phyloP scores from a whole-genome alignment of 2,113 vertebrate genomes.

The Ophiodon elongatus region DNA sequence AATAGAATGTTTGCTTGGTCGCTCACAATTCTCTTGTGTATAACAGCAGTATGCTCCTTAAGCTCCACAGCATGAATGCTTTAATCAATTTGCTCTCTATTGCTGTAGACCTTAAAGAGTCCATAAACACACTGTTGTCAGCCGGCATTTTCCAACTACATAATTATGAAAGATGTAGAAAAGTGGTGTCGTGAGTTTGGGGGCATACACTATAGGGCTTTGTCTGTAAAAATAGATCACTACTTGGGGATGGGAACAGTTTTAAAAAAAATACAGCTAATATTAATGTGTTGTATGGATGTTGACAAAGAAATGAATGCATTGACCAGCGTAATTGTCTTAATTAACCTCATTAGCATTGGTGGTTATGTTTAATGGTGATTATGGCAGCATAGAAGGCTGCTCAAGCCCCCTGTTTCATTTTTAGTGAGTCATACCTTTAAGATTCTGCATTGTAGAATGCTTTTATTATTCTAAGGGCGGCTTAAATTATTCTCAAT shows the following conservation, averaged over 20 bases:
- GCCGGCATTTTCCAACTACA: conserved; percentile 20
- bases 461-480: conserved; percentile 24
- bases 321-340: not conserved
- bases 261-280: conserved; percentile 19
- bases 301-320: not conserved
- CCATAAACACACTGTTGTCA: conserved; percentile 42
- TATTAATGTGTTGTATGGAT: not conserved
- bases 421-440: conserved; percentile 37
- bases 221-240: conserved; percentile 42
- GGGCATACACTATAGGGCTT: not conserved
- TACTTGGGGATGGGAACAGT: conserved; percentile 15
- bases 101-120: conserved; percentile 52
- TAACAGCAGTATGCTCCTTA: conserved; percentile 23
- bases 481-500: conserved; percentile 26
- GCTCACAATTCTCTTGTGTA: conserved; percentile 54
- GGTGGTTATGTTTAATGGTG: not conserved
- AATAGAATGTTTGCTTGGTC: conserved; percentile 58
- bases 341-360: conserved; percentile 25
- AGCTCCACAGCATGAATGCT: conserved; percentile 37
- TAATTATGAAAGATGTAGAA: conserved; percentile 32
- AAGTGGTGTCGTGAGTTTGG: conserved; percentile 17
- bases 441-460: conserved; percentile 11
- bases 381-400: conserved; percentile 18
- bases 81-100: conserved; percentile 52
- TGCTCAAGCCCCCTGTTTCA: not conserved